Percentiles rank a stretch among this genome's conserved stretches.
Conservation (phyloP, 53 echinoderm and acorn worm species). For the Holothuria scabra region DNA sequence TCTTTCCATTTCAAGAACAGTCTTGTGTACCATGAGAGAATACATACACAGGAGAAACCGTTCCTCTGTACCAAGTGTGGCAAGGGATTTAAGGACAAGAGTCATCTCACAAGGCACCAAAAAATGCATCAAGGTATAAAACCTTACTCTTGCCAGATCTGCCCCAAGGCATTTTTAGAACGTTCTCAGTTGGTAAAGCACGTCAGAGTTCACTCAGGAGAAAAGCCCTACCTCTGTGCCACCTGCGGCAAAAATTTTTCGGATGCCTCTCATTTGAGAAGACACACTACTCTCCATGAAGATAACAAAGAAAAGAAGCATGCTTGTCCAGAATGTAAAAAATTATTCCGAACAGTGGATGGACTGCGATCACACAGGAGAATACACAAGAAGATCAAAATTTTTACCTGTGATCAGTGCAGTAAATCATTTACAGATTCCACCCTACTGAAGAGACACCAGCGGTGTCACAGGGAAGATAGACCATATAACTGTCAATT, state of each 20-base stretch:
- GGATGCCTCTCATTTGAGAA: constrained; percentile 49
- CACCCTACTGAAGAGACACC: constrained; percentile 15
- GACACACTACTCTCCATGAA: constrained; percentile 52
- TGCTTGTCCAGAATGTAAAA: constrained; percentile 53
- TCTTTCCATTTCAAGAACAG: constrained; percentile 63
- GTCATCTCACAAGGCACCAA: constrained; percentile 31
- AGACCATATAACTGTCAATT: constrained; percentile 32
- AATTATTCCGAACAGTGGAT: constrained; percentile 41
- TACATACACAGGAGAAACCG: constrained; percentile 34
- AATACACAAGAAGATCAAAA: constrained; percentile 12
- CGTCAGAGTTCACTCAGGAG: constrained; percentile 57
- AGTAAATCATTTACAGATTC: constrained; percentile 37
- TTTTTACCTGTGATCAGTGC: constrained; percentile 35
- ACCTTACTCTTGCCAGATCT: constrained; percentile 48
- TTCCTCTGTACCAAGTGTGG: constrained; percentile 22
- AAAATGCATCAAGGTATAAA: constrained; percentile 45
- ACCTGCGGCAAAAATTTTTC: constrained; percentile 58
- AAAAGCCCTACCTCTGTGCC: constrained; percentile 54
- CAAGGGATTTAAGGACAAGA: constrained; percentile 37
- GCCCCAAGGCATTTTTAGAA: constrained; percentile 43
- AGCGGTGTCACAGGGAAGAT: constrained; percentile 25
- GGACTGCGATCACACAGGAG: constrained; percentile 44
- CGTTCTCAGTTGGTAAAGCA: constrained; percentile 49
- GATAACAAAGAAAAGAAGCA: constrained; percentile 40
- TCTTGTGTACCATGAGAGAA: constrained; percentile 53